Conservation (phyloP, 92 coral and sea anemone species). For the Virgularia gustaviana region DNA sequence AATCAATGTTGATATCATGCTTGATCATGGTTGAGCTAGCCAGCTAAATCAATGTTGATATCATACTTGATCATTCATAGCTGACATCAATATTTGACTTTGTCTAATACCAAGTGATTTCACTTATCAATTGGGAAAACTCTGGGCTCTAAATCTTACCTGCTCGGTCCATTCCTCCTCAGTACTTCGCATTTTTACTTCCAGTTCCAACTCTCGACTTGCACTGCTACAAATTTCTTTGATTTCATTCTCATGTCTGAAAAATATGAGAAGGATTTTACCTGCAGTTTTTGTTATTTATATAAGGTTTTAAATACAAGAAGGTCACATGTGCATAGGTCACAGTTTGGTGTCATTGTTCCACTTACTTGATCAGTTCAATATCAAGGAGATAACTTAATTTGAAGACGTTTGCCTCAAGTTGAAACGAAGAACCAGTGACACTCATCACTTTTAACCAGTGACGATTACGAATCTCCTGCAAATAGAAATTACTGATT, state of each 20-base stretch:
- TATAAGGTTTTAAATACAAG: not conserved
- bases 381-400: conserved; percentile 86
- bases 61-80: not conserved
- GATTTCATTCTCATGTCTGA: conserved; percentile 75
- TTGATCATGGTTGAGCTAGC: no score
- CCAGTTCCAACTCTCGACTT: conserved; percentile 94
- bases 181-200: conserved; percentile 88
- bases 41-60: no score
- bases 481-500: not conserved
- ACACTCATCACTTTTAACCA: conserved; percentile 99
- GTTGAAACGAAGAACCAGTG: conserved; percentile 95
- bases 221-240: conserved; percentile 92
- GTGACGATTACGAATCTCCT: conserved; percentile 99
- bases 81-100: not conserved
- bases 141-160: conserved; percentile 46
- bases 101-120: no score
- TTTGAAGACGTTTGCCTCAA: conserved; percentile 96
- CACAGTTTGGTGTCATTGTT: not conserved
- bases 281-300: no score
- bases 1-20: no score
- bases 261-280: not conserved
- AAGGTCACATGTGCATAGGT: not conserved
- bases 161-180: conserved; percentile 99
- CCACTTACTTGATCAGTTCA: conserved; percentile 83
- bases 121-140: no score